Percentiles rank a stretch among this genome's conserved stretches.
phyloP scores from a whole-genome alignment of 2,113 vertebrate genomes.

The Barnardius zonarius region DNA sequence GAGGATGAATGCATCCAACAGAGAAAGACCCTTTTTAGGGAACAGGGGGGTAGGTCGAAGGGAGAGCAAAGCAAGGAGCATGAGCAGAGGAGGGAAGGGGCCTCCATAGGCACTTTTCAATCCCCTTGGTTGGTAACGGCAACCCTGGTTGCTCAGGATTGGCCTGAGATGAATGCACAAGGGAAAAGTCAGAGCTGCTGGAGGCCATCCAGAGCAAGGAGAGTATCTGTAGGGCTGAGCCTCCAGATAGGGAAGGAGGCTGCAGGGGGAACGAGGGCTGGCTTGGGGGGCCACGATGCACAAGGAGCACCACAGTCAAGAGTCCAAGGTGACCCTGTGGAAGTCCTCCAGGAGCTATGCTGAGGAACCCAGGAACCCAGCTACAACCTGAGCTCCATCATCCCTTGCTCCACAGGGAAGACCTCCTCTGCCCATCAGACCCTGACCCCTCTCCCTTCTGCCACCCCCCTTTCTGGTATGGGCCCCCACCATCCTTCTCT shows the following conservation, averaged over 20 bases:
- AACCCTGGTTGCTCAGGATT: background rate
- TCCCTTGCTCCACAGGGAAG: background rate
- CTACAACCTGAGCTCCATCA: background rate
- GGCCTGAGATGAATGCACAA: background rate
- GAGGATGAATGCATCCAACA: background rate
- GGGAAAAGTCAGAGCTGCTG: background rate
- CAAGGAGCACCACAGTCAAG: background rate
- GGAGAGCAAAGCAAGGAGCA: background rate
- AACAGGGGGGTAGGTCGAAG: rapidly evolving
- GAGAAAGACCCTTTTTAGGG: background rate
- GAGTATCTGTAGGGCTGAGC: background rate
- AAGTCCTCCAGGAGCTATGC: background rate
- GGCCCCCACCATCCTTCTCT: background rate
- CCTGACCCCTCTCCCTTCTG: background rate
- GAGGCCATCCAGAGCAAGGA: background rate
- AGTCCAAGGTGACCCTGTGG: background rate
- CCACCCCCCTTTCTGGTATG: rapidly evolving
- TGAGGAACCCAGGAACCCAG: too few relatives aligned
- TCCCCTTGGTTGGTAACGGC: background rate
- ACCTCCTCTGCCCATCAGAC: background rate
- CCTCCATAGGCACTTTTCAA: background rate
- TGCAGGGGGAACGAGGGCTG: background rate
- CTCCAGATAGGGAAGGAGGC: background rate
- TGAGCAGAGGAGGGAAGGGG: background rate
- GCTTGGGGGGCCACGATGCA: background rate